phyloP scores from a whole-genome alignment of 2,797 vertebrate genomes.

The Eulemur rubriventer region DNA sequence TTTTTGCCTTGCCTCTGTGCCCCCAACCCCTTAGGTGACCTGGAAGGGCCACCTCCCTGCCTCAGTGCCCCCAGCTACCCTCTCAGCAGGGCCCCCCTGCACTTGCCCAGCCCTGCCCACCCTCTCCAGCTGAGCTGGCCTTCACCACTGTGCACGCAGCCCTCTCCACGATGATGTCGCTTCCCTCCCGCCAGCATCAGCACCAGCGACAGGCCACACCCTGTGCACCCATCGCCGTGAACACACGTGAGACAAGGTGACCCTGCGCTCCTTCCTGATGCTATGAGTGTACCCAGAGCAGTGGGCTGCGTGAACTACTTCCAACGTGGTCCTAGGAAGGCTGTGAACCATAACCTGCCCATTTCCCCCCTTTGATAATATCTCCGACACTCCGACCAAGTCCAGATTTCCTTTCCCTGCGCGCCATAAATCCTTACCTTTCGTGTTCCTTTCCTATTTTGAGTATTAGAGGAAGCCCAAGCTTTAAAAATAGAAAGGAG shows the following conservation, averaged over 20 bases:
- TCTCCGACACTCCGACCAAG: not conserved
- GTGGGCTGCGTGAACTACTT: not conserved
- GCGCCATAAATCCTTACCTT: not conserved
- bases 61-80: not conserved
- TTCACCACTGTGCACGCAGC: rapidly evolving
- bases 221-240: rapidly evolving
- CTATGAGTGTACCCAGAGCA: rapidly evolving
- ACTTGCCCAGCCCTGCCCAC: not conserved
- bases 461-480: constrained; percentile 49
- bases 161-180: not conserved
- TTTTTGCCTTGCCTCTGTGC: not conserved
- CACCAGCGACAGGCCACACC: not conserved
- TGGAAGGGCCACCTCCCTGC: not conserved
- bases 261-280: rapidly evolving
- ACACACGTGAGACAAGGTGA: rapidly evolving
- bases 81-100: not conserved
- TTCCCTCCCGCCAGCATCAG: not conserved
- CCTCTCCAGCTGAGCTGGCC: not conserved
- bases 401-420: not conserved
- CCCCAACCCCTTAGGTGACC: no score
- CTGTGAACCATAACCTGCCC: not conserved
- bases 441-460: constrained; percentile 49
- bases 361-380: not conserved
- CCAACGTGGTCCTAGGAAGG: not conserved
- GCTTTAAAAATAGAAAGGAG: constrained; percentile 67